These are phyloP conservation scores for Tolmerus cingulatus DNA, from an alignment of 2,888 invertebrate genomes.

Conservation along the genomic window DNA sequence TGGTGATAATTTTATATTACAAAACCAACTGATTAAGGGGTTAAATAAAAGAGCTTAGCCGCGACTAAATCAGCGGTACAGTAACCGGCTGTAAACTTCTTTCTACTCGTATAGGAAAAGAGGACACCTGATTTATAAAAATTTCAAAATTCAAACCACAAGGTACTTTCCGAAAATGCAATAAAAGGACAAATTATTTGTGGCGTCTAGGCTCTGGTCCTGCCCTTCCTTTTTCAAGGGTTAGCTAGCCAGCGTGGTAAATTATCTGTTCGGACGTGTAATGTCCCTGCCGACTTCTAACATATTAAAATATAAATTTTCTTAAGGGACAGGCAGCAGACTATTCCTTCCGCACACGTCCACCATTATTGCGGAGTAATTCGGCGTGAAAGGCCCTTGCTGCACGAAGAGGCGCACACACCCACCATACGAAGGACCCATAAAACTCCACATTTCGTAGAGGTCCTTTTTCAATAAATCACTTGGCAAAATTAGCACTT, in stretches of 20 bases:
- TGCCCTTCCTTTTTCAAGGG: neutral
- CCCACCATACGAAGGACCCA: neutral
- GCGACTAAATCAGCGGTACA: too few species aligned
- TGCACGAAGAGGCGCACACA: neutral
- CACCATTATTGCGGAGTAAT: neutral
- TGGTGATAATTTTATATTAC: too few species aligned
- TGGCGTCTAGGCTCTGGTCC: neutral
- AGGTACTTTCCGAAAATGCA: neutral
- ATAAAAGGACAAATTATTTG: neutral
- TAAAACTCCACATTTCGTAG: neutral
- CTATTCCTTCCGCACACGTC: neutral
- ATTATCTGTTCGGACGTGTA: neutral
- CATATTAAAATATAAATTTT: neutral
- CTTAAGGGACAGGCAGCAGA: neutral
- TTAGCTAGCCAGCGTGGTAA: neutral
- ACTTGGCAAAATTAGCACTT: neutral
- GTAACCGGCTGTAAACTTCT: too few species aligned
- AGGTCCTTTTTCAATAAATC: neutral
- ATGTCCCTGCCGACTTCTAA: neutral
- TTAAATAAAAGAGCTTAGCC: too few species aligned
- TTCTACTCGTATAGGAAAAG: too few species aligned
- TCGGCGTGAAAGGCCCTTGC: neutral
- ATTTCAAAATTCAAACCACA: neutral
- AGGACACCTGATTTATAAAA: too few species aligned
- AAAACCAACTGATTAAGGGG: too few species aligned